Evolutionary conservation across 2,113 vertebrate genomes (phyloP).

Genomic region (Lophura nycthemera): DNA sequence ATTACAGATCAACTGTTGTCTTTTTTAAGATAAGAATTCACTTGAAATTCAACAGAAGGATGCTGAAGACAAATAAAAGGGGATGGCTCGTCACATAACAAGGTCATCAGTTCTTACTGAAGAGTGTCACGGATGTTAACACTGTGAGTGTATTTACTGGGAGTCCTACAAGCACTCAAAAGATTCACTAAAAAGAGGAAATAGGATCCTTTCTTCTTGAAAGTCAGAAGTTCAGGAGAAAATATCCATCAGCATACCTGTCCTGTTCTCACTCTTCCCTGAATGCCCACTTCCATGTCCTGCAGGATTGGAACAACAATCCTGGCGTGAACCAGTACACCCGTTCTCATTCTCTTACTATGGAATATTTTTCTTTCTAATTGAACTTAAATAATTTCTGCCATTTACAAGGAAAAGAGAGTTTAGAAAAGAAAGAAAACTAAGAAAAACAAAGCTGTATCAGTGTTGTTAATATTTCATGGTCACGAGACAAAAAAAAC

Average conservation of each 20-base stretch:
- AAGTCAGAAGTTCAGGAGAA: neutral
- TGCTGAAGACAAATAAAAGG: neutral
- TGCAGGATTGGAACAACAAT: neutral
- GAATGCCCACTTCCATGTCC: rapidly evolving
- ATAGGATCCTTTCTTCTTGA: neutral
- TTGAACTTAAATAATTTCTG: neutral
- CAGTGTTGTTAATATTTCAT: neutral
- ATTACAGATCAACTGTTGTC: neutral
- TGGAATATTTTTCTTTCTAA: neutral
- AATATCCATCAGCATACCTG: neutral
- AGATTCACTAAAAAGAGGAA: neutral
- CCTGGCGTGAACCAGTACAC: neutral
- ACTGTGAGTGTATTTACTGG: rapidly evolving
- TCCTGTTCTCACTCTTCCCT: neutral
- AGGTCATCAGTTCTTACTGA: neutral
- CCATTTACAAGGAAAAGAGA: neutral
- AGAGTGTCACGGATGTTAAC: neutral
- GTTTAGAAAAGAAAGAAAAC: neutral
- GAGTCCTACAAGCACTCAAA: neutral
- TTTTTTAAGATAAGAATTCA: neutral
- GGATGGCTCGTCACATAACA: neutral
- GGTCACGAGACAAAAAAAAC: neutral
- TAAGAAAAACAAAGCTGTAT: neutral
- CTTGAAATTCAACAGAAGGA: neutral
- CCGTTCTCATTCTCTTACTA: neutral